A percentile compares a stretch with the other conserved stretches of the same genome.
These are phyloP conservation scores for Urocolius indicus DNA, from an alignment of 2,113 vertebrate species.

Conservation along the genomic window DNA sequence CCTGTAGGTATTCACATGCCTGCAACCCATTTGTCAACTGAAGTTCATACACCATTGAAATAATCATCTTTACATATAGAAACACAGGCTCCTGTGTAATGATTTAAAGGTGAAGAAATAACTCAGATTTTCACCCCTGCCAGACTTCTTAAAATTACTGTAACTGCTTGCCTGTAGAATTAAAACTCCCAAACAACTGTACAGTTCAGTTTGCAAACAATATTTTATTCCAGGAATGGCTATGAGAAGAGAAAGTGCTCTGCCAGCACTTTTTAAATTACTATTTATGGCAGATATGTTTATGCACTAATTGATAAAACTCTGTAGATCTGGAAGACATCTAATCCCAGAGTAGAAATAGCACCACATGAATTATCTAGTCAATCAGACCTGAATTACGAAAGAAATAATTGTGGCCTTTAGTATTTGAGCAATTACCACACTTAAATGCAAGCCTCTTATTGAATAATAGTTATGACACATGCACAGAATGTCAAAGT, in stretches of 20 bases:
- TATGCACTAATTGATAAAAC: neutral
- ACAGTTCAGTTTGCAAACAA: neutral
- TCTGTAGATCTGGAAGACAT: neutral
- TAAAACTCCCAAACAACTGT: neutral
- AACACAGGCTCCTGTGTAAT: neutral
- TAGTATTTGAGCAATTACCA: neutral
- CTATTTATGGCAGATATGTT: neutral
- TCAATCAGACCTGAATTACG: neutral
- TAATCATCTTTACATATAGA: neutral
- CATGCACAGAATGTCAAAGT: neutral
- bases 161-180: neutral
- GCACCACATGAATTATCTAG: neutral
- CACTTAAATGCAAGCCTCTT: neutral
- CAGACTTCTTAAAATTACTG: neutral
- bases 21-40: neutral
- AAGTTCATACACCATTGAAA: neutral
- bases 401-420: slow-evolving; percentile 8
- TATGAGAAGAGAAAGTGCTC: neutral
- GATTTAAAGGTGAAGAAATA: neutral
- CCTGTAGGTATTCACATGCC: neutral
- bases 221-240: neutral
- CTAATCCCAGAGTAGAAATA: neutral
- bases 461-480: neutral
- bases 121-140: neutral
- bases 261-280: neutral